Conservation (phyloP, 2,113 vertebrate species). For the Pheucticus melanocephalus region DNA sequence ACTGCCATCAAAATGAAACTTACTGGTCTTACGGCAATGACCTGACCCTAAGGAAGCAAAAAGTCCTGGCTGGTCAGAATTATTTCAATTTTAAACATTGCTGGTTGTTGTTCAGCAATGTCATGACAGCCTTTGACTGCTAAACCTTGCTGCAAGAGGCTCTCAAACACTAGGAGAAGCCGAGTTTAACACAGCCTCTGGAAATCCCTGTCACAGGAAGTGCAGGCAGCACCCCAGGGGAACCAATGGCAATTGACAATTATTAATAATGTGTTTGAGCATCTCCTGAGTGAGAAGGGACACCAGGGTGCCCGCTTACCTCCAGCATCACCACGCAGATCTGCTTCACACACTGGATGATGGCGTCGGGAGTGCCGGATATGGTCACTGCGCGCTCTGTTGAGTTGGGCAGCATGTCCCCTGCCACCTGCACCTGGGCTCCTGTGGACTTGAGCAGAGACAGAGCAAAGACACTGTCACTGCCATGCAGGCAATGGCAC, state of each 20-base stretch:
- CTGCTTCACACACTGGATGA: constrained; percentile 91
- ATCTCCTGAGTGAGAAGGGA: not conserved
- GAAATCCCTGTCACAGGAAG: fast-evolving
- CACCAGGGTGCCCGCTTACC: constrained; percentile 27
- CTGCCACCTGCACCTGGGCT: constrained; percentile 92
- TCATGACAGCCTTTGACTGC: not conserved
- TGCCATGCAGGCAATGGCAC: not conserved
- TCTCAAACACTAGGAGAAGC: not conserved
- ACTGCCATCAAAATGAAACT: not conserved
- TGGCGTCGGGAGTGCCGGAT: constrained; percentile 89
- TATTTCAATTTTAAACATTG: not conserved
- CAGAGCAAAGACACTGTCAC: not conserved
- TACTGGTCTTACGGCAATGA: not conserved
- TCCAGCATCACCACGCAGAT: constrained; percentile 94
- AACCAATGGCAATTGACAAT: not conserved
- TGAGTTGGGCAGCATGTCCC: constrained; percentile 92
- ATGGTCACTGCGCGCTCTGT: constrained; percentile 92
- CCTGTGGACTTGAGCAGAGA: constrained; percentile 84
- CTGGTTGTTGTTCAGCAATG: not conserved
- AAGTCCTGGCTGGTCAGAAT: not conserved
- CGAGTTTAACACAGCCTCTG: not conserved
- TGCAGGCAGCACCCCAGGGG: not conserved
- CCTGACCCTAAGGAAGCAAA: not conserved
- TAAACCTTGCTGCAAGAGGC: not conserved
- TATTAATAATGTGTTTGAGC: not conserved